Evolutionary conservation across 2,888 invertebrate genomes (phyloP).

Genomic region (Latheticus oryzae): DNA sequence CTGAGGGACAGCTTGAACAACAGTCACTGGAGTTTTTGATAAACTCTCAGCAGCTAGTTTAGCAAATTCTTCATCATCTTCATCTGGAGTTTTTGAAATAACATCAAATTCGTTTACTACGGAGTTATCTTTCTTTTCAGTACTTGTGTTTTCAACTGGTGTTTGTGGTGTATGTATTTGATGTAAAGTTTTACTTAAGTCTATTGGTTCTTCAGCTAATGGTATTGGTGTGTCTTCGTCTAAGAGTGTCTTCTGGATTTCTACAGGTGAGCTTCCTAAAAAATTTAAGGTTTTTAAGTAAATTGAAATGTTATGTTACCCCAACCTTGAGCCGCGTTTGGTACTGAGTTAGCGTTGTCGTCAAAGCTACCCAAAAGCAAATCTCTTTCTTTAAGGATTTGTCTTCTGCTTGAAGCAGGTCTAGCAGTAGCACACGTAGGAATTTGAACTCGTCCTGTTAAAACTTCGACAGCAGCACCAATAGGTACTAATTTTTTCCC

Average conservation of each 20-base stretch:
- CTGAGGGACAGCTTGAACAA: conserved; percentile 50
- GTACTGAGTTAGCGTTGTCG: conserved; percentile 57
- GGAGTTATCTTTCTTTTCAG: conserved; percentile 47
- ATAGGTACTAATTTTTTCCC: conserved; percentile 85
- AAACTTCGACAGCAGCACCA: conserved; percentile 87
- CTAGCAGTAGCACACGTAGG: conserved; percentile 72
- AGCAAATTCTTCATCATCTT: conserved; percentile 82
- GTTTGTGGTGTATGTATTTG: conserved; percentile 42
- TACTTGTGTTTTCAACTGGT: background rate
- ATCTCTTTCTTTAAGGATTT: conserved; percentile 69
- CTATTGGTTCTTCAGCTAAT: conserved; percentile 75
- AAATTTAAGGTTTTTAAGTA: background rate
- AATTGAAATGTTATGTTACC: conserved; percentile 7
- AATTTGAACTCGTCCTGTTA: conserved; percentile 85
- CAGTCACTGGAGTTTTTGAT: conserved; percentile 66
- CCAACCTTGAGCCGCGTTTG: conserved; percentile 13
- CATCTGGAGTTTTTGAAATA: conserved; percentile 66
- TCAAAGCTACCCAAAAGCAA: conserved; percentile 75
- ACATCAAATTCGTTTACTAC: conserved; percentile 68
- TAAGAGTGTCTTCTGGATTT: conserved; percentile 73
- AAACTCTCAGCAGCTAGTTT: conserved; percentile 82
- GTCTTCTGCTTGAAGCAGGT: conserved; percentile 66
- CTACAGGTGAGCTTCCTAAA: conserved; percentile 47
- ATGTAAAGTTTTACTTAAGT: conserved; percentile 74
- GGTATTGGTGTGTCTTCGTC: conserved; percentile 79